phyloP scores from a whole-genome alignment of 2,113 vertebrate species.

The Thalassarche chlororhynchos region DNA sequence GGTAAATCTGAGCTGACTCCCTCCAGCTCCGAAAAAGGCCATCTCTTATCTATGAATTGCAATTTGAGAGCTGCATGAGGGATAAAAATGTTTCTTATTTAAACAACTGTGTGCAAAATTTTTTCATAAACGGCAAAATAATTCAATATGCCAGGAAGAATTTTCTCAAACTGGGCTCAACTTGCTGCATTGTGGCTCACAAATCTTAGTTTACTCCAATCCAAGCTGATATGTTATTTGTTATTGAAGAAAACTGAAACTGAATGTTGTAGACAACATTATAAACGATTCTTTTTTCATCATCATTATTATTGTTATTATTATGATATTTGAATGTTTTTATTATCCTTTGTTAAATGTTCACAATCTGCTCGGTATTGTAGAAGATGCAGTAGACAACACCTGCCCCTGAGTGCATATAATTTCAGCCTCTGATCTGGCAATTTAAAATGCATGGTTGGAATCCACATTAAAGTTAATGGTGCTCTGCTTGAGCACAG shows the following conservation, averaged over 20 bases:
- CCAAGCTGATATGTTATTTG: background rate
- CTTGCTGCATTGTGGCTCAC: background rate
- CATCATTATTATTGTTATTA: background rate
- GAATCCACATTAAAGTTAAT: conserved; percentile 31
- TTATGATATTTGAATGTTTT: background rate
- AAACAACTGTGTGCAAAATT: background rate
- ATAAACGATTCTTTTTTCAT: background rate
- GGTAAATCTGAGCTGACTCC: background rate
- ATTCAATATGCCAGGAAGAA: background rate
- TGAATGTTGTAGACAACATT: background rate
- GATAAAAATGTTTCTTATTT: background rate
- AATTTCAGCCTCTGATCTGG: background rate
- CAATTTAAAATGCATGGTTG: background rate
- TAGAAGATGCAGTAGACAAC: background rate
- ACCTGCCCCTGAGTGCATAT: background rate
- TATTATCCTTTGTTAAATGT: background rate
- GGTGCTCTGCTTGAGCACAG: background rate
- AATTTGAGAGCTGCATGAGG: background rate
- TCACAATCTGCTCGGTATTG: background rate
- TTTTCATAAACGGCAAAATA: background rate
- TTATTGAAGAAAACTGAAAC: background rate
- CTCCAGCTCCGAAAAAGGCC: background rate
- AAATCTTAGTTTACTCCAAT: background rate
- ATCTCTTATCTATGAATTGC: background rate
- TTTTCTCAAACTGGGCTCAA: background rate